phyloP scores from a whole-genome alignment of 2,113 vertebrate genomes.

The Herpailurus yagouaroundi region DNA sequence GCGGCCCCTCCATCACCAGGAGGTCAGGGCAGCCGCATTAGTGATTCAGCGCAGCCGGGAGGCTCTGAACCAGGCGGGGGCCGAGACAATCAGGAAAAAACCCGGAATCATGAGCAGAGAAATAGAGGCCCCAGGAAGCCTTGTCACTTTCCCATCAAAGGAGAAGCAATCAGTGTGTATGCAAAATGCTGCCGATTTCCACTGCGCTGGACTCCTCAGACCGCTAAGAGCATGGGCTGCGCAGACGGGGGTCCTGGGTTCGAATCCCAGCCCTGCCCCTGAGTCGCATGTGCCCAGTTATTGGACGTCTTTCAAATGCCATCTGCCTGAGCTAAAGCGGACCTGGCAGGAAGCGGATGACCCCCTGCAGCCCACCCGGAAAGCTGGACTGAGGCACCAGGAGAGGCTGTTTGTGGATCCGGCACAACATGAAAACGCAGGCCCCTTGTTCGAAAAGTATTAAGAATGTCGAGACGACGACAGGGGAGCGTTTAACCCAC shows the following conservation, averaged over 20 bases:
- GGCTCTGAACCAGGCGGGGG: neutral
- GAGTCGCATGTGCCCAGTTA: neutral
- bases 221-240: rapidly evolving
- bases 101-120: neutral
- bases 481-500: rapidly evolving
- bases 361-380: rapidly evolving
- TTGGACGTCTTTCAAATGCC: neutral
- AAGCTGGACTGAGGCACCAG: rapidly evolving
- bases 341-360: neutral
- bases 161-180: neutral
- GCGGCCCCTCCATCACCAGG: neutral
- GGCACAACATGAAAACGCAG: rapidly evolving
- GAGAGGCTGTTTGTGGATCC: neutral
- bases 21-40: neutral
- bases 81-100: conserved; percentile 45
- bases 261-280: neutral
- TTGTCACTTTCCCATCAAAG: neutral
- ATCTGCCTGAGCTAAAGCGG: neutral
- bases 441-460: neutral
- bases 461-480: neutral
- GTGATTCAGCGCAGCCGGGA: neutral
- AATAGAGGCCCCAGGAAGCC: neutral
- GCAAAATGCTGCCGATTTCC: neutral
- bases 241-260: neutral
- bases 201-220: rapidly evolving